phyloP scores from a whole-genome alignment of 2,888 invertebrate species.

The Ochropacha duplaris region DNA sequence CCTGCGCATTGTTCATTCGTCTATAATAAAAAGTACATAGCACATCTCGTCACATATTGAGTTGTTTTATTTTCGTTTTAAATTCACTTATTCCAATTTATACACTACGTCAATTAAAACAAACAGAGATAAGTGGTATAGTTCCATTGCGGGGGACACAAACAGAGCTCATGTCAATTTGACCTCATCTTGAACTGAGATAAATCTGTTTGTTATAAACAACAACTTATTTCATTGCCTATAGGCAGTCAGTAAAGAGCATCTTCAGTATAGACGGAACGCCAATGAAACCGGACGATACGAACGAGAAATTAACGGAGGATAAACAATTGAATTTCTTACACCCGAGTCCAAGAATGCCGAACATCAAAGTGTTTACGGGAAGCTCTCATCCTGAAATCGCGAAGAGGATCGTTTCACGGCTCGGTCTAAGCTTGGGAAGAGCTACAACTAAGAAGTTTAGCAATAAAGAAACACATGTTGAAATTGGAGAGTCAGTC shows the following conservation, averaged over 20 bases:
- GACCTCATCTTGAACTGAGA: constrained; percentile 71
- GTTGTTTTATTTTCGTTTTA: too few relatives aligned
- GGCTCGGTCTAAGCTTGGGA: constrained; percentile 96
- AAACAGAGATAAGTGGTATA: constrained; percentile 20
- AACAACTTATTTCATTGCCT: constrained; percentile 53
- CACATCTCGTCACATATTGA: too few relatives aligned
- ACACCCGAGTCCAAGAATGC: constrained; percentile 87
- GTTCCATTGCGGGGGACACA: constrained; percentile 56
- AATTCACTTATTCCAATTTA: too few relatives aligned
- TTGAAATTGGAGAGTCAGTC: constrained; percentile 95
- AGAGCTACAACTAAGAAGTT: constrained; percentile 99
- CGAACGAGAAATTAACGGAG: constrained; percentile 33
- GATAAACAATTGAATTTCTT: constrained; percentile 36
- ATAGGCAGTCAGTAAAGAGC: constrained; percentile 43
- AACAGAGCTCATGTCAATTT: constrained; percentile 43
- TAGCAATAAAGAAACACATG: constrained; percentile 98
- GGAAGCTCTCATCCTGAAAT: constrained; percentile 98
- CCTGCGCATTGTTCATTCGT: too few relatives aligned
- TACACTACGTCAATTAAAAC: background rate
- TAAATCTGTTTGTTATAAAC: constrained; percentile 59
- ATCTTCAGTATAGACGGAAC: constrained; percentile 36
- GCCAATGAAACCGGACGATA: constrained; percentile 63
- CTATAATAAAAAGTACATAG: too few relatives aligned
- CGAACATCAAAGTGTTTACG: constrained; percentile 99
- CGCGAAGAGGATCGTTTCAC: constrained; percentile 96